Conservation (phyloP, 2,797 vertebrate species). For the Glyptemys insculpta region DNA sequence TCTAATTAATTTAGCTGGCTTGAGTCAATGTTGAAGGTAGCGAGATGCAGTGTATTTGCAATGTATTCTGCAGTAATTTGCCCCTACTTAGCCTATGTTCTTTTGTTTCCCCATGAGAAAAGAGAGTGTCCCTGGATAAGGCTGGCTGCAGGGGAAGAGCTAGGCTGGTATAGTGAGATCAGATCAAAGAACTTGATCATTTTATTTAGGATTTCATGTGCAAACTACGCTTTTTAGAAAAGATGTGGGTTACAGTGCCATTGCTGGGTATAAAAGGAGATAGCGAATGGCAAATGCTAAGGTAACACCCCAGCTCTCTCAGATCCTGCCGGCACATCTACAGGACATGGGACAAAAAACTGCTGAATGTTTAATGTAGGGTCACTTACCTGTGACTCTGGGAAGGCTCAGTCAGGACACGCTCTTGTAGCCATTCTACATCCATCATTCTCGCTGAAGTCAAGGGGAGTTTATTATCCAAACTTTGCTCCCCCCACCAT, state of each 20-base stretch:
- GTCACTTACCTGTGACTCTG: background rate
- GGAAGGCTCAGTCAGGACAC: background rate
- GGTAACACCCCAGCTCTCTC: background rate
- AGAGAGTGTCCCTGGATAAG: background rate
- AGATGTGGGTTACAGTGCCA: fast-evolving
- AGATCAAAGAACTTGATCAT: fast-evolving
- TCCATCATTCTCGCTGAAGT: fast-evolving
- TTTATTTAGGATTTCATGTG: background rate
- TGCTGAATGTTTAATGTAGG: fast-evolving
- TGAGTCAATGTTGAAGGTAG: too few species aligned
- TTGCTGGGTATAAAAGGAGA: background rate
- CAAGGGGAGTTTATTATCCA: too few species aligned
- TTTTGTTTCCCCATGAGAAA: background rate
- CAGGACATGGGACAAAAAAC: background rate
- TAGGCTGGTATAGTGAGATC: background rate
- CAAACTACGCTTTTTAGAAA: fast-evolving
- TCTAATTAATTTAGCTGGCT: fast-evolving
- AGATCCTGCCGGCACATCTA: background rate
- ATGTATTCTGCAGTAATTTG: fast-evolving
- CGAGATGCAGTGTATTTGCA: background rate
- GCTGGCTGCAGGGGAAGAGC: background rate
- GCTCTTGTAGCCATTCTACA: background rate
- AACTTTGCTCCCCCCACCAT: too few species aligned
- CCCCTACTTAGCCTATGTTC: background rate
- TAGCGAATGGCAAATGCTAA: background rate